Percentiles rank a stretch among this genome's conserved stretches.
These are phyloP conservation scores for Pandemis cinnamomeana DNA, from an alignment of 2,888 invertebrate species.

Conservation along the genomic window DNA sequence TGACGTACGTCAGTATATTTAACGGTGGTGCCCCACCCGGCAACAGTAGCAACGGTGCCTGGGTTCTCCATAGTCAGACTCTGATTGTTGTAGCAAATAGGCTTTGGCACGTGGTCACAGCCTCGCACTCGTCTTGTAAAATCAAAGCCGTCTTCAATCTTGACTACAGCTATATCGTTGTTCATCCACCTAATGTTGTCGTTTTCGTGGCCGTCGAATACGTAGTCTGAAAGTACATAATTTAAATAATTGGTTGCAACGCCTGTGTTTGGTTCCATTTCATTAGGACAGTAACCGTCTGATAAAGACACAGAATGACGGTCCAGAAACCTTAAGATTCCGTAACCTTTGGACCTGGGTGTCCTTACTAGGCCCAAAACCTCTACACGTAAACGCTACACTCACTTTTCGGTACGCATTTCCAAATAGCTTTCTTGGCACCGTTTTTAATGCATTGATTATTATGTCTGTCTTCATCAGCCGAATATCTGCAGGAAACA, in stretches of 20 bases:
- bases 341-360: background rate
- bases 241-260: background rate
- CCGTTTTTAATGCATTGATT: slow-evolving; percentile 75
- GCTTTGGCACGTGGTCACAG: slow-evolving; percentile 72
- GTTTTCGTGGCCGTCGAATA: slow-evolving; percentile 75
- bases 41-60: slow-evolving; percentile 61
- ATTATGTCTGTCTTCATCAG: slow-evolving; percentile 69
- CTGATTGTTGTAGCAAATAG: slow-evolving; percentile 73
- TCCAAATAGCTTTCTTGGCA: slow-evolving; percentile 77
- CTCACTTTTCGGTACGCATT: slow-evolving; percentile 77
- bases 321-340: no score
- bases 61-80: slow-evolving; percentile 70
- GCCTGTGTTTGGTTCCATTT: background rate
- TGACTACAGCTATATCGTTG: slow-evolving; percentile 75
- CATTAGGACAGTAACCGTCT: background rate
- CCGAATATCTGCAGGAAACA: slow-evolving; percentile 61
- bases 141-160: slow-evolving; percentile 73
- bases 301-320: background rate
- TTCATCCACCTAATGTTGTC: slow-evolving; percentile 79
- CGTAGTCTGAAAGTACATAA: slow-evolving; percentile 61
- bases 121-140: slow-evolving; percentile 67
- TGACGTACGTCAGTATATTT: slow-evolving; percentile 70
- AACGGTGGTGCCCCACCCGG: slow-evolving; percentile 73
- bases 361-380: background rate
- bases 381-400: background rate